Percentiles rank a stretch among this genome's conserved stretches.
Conservation (phyloP, 1,140 invertebrate genomes). For the Tetraneura akinire region DNA sequence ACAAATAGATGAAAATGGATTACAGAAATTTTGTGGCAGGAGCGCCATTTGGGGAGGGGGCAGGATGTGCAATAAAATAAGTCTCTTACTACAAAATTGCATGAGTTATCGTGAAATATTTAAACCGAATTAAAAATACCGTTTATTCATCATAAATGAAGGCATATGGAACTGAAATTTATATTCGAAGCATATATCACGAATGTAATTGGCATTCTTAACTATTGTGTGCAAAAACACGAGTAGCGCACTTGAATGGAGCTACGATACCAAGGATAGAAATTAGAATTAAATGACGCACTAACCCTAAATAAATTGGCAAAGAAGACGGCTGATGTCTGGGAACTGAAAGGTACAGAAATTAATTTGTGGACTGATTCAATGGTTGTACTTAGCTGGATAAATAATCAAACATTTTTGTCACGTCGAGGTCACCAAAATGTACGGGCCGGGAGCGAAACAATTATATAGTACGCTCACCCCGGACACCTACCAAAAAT, state of each 20-base stretch:
- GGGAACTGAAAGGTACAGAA: background rate
- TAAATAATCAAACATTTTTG: background rate
- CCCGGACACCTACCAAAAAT: no score
- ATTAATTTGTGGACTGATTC: constrained; percentile 9
- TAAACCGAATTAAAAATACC: no score
- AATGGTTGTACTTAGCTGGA: background rate
- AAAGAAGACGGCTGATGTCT: constrained; percentile 50
- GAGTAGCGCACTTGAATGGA: constrained; percentile 57
- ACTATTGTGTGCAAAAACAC: constrained; percentile 56
- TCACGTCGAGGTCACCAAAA: no score
- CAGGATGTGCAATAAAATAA: no score
- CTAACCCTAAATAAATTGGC: constrained; percentile 55
- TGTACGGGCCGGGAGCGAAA: no score
- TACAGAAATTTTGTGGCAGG: no score
- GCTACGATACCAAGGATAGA: constrained; percentile 57
- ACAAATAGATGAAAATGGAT: no score
- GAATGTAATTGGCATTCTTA: background rate
- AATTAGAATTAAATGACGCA: constrained; percentile 56
- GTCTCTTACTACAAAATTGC: no score
- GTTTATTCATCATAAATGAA: no score
- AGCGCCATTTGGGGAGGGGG: no score
- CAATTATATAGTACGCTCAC: no score
- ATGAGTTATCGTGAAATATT: no score
- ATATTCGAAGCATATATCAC: background rate
- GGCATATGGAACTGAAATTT: background rate